These are phyloP conservation scores for Agonum fuliginosum DNA, from an alignment of 2,888 invertebrate genomes.

Conservation along the genomic window DNA sequence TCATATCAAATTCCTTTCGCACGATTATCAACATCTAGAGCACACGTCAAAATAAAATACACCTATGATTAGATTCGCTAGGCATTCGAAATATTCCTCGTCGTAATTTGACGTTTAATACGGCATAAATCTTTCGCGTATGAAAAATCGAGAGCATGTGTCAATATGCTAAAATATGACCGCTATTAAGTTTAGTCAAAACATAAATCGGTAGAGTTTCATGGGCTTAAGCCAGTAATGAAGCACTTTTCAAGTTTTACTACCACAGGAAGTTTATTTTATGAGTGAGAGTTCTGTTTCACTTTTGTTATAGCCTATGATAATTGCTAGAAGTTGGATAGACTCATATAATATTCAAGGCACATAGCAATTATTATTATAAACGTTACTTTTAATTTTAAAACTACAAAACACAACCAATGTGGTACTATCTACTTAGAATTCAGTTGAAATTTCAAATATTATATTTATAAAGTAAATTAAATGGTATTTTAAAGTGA, in stretches of 20 bases:
- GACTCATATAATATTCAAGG: too few relatives aligned
- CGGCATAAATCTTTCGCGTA: background rate
- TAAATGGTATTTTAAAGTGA: too few relatives aligned
- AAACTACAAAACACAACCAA: too few relatives aligned
- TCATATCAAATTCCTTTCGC: slow-evolving; percentile 5
- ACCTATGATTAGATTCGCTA: background rate
- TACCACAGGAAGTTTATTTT: slow-evolving; percentile 14
- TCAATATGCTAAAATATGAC: slow-evolving; percentile 23
- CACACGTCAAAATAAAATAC: slow-evolving; percentile 14
- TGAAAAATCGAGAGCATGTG: slow-evolving; percentile 10
- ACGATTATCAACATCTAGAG: slow-evolving; percentile 30
- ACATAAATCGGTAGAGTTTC: slow-evolving; percentile 27
- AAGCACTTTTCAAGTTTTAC: background rate
- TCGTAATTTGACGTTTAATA: slow-evolving; percentile 12
- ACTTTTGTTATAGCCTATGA: background rate
- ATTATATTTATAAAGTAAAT: too few relatives aligned
- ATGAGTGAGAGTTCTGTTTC: slow-evolving; percentile 19
- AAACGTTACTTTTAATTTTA: too few relatives aligned
- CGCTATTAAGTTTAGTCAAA: slow-evolving; percentile 10
- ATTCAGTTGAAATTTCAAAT: too few relatives aligned
- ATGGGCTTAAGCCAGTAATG: background rate
- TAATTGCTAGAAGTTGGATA: background rate
- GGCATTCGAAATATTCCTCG: background rate
- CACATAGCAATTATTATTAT: too few relatives aligned
- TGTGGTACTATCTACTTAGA: too few relatives aligned